Percentiles rank a stretch among this genome's conserved stretches.
These are phyloP conservation scores for Acleris sparsana DNA, from an alignment of 2,888 invertebrate genomes.

Conservation along the genomic window DNA sequence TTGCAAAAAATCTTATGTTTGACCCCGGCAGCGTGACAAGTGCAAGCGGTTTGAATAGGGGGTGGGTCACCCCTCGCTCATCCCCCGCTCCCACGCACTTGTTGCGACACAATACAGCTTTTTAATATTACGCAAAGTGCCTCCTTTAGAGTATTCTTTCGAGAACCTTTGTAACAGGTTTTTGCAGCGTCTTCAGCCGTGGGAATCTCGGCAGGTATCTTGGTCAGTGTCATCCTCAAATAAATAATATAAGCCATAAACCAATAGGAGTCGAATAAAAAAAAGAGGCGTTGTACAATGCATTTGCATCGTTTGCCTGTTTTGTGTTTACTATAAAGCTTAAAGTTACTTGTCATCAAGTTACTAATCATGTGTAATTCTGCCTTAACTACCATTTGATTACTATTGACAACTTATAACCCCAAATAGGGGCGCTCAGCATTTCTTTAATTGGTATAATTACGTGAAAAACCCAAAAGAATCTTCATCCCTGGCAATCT, in stretches of 20 bases:
- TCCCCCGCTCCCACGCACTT: constrained; percentile 64
- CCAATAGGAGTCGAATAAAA: constrained; percentile 10
- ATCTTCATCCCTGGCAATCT: constrained; percentile 65
- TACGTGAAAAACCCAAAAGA: constrained; percentile 59
- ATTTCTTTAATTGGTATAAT: constrained; percentile 63
- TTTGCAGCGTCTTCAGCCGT: constrained; percentile 64
- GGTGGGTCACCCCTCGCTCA: constrained; percentile 15
- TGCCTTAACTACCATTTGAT: constrained; percentile 39
- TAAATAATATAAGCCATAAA: constrained; percentile 47
- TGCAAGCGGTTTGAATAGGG: constrained; percentile 27
- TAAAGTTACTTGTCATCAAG: background rate
- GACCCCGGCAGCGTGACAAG: constrained; percentile 32
- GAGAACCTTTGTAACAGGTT: constrained; percentile 52
- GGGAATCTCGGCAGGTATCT: constrained; percentile 50
- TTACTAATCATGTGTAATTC: constrained; percentile 11
- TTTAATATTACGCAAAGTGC: constrained; percentile 66
- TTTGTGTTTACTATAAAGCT: no score
- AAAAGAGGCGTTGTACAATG: background rate
- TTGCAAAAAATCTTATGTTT: constrained; percentile 23
- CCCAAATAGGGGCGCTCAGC: constrained; percentile 52
- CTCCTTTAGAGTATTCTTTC: constrained; percentile 51
- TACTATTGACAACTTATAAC: constrained; percentile 52
- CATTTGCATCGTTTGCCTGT: background rate
- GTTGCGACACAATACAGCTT: constrained; percentile 65
- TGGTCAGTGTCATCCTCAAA: constrained; percentile 47